Evolutionary conservation across 2,797 vertebrate species (phyloP).

Genomic region (Ibycter americanus): DNA sequence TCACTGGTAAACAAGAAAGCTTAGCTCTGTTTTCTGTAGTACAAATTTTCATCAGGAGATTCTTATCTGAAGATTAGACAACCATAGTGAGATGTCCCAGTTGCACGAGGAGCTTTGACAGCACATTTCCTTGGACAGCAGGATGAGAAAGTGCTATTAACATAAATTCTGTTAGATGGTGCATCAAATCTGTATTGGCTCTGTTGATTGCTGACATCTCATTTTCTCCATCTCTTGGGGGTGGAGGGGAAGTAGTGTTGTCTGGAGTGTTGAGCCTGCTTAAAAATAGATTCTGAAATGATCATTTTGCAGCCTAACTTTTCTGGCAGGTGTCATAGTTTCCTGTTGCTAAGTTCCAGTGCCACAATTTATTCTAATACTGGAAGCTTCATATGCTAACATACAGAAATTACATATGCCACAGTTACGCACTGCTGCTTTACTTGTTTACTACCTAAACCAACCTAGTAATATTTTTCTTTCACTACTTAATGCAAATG

Average conservation of each 20-base stretch:
- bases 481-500: neutral
- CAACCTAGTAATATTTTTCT: neutral
- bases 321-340: neutral
- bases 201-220: slow-evolving; percentile 17
- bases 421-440: neutral
- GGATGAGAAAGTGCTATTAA: slow-evolving; percentile 1
- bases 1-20: neutral
- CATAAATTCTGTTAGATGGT: slow-evolving; percentile 49
- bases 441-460: neutral
- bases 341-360: neutral
- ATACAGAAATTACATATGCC: neutral
- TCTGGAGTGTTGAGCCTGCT: neutral
- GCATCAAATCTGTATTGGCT: neutral
- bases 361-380: neutral
- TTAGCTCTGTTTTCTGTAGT: neutral
- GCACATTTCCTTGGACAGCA: slow-evolving; percentile 7
- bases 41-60: neutral
- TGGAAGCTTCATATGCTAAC: neutral
- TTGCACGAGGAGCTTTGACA: slow-evolving; percentile 18
- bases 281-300: slow-evolving; percentile 31
- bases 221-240: neutral
- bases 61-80: neutral
- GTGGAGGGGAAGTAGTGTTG: neutral
- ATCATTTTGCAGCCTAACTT: neutral
- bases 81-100: neutral